These are phyloP conservation scores for Dolichoris vasculosae DNA, from an alignment of 1,140 invertebrate species.

Conservation along the genomic window DNA sequence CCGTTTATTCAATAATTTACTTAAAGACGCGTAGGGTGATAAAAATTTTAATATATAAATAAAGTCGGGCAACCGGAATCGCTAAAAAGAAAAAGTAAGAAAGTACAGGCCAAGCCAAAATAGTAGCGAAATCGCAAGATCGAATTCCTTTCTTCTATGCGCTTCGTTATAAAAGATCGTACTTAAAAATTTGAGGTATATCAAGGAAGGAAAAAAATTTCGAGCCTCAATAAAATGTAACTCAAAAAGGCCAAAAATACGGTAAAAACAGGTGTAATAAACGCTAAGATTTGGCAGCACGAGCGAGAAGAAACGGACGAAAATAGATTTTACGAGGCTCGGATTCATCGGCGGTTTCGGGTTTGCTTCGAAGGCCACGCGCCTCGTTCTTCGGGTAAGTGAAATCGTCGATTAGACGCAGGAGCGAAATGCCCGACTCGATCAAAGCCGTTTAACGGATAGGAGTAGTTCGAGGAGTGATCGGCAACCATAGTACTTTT, in stretches of 20 bases:
- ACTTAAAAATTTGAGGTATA: no score
- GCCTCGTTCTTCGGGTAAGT: no score
- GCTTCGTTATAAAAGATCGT: neutral
- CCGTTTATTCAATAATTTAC: no score
- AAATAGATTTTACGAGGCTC: neutral
- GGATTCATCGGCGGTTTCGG: neutral
- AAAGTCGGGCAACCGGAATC: no score
- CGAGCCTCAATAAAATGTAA: neutral
- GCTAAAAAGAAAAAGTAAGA: no score
- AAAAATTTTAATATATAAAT: no score
- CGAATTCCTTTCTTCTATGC: neutral
- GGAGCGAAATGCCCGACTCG: neutral
- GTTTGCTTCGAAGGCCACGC: no score
- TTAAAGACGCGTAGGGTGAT: no score
- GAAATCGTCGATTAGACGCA: neutral
- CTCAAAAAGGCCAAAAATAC: neutral
- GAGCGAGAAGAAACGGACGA: neutral
- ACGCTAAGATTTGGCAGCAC: neutral
- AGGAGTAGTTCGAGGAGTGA: neutral
- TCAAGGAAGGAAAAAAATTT: neutral
- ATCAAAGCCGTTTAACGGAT: neutral
- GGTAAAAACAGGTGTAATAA: neutral
- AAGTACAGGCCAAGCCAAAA: neutral
- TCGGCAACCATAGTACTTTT: conserved; percentile 1
- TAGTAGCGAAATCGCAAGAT: neutral